phyloP scores from a whole-genome alignment of 1,140 invertebrate species.

The Drosophila nigrodunni region DNA sequence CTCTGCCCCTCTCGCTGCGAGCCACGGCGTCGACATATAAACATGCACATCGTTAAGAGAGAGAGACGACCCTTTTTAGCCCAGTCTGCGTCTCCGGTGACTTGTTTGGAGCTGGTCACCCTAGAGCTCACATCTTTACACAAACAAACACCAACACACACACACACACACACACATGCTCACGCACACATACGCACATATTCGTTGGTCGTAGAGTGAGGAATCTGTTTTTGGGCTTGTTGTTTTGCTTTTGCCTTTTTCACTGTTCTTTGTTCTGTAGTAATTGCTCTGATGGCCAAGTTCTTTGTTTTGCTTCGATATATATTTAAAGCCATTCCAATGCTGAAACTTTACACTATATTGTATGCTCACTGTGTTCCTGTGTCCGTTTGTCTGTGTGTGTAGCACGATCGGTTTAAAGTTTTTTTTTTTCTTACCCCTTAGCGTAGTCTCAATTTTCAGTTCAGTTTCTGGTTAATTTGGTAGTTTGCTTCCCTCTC shows the following conservation, averaged over 20 bases:
- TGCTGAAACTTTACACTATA: constrained; percentile 22
- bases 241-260: constrained; percentile 71
- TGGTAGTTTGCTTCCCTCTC: constrained; percentile 45
- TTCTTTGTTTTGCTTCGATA: constrained; percentile 38
- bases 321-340: constrained; percentile 27
- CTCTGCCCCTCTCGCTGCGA: constrained; percentile 3
- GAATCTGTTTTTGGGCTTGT: constrained; percentile 62
- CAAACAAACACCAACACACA: constrained; percentile 41
- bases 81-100: constrained; percentile 38
- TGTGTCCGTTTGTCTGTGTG: neutral
- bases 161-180: constrained; percentile 35
- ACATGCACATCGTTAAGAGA: constrained; percentile 76
- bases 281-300: constrained; percentile 66
- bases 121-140: constrained; percentile 62
- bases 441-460: constrained; percentile 22
- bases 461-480: constrained; percentile 26
- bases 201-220: constrained; percentile 8
- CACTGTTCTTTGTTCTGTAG: constrained; percentile 71
- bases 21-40: constrained; percentile 50
- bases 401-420: constrained; percentile 7
- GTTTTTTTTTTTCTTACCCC: constrained; percentile 3
- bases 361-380: constrained; percentile 6
- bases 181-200: constrained; percentile 37
- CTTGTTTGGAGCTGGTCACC: constrained; percentile 67
- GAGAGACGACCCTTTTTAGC: constrained; percentile 53